Evolutionary conservation across 1,140 invertebrate species (phyloP), one percentile per base, ranked within the genome.

Genomic region (Megalopta genalis): DNA sequence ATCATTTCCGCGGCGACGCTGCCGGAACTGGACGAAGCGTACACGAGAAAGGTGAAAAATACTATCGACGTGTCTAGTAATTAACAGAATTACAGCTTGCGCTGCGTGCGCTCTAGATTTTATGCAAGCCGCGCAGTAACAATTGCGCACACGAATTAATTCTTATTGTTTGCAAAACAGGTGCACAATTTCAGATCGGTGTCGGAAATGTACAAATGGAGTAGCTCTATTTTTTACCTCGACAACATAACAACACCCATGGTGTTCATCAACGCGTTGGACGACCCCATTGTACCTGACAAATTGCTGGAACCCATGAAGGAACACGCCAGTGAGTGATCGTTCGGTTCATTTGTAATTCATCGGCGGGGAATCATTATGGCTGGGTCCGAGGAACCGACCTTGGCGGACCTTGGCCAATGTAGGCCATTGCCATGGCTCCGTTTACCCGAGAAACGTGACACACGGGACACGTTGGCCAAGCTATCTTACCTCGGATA

Each of bases 211-310:
- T 98, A 98, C 89, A 94, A 95, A 82, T 97, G 96, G 95, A 96
- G 95, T 89, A 98, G 97, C 83, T 97, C 95, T 57, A 92, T 95
- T 14, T 95, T 96, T 89, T 97, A 97, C 89, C 90, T 98, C 25
- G 91, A 96, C 23, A 95, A 96, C 83, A 96, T 98, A 49, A 93
- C 95, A 49, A 95, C 95, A 32, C 97, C 98, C 12, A 97, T 98
- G 95, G 94, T 98, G 80, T 97, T 98, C 88, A 95, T 98, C 32
- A 98, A 98, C 91, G 95, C 97, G 42, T 93, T 95, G 77, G 98
- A 98, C 92, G 98, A 98, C 93, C 98, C 98, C 2, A 94, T 98
- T 46, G 96, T 98, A 64, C 97, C 97, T 18, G 95, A 96, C 82
- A 93, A 94, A 21, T 91, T 98, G 9, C 90, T 97, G 65, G 93